phyloP scores from a whole-genome alignment of 1,140 invertebrate genomes.

The Trialeurodes vaporariorum region DNA sequence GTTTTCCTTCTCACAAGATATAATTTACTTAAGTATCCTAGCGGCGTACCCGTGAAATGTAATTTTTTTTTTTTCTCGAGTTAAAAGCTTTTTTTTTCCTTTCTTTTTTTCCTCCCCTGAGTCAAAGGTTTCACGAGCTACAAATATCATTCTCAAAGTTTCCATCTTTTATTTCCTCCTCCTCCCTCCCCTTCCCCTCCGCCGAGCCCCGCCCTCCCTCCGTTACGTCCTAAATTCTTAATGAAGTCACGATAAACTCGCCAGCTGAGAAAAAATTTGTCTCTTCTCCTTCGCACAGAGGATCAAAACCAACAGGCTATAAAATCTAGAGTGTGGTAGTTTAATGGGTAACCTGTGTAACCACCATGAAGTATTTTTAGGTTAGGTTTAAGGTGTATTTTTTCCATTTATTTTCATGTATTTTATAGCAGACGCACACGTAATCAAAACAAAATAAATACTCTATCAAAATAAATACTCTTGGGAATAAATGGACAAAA shows the following conservation, averaged over 20 bases:
- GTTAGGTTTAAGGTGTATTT: too few relatives aligned
- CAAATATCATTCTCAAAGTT: conserved; percentile 13
- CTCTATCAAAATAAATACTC: too few relatives aligned
- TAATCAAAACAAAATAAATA: too few relatives aligned
- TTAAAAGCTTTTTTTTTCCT: conserved; percentile 5
- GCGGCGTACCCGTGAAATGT: too few relatives aligned
- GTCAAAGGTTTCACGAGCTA: background rate
- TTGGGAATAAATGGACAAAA: too few relatives aligned
- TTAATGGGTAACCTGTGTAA: too few relatives aligned
- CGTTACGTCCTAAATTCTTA: background rate
- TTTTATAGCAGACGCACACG: too few relatives aligned
- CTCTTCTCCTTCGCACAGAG: background rate
- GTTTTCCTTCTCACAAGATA: conserved; percentile 4
- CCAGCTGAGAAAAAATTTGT: background rate
- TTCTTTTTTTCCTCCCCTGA: background rate
- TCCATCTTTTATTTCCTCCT: conserved; percentile 5
- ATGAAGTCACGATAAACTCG: background rate
- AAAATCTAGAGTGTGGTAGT: too few relatives aligned
- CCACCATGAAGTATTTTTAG: too few relatives aligned
- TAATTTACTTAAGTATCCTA: conserved; percentile 9
- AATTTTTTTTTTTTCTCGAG: conserved; percentile 4
- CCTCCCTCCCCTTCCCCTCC: conserved; percentile 1
- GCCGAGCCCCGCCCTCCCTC: background rate
- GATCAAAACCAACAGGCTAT: too few relatives aligned
- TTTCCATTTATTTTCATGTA: too few relatives aligned